Evolutionary conservation across 2,113 vertebrate species (phyloP).

Genomic region (Sprattus sprattus): DNA sequence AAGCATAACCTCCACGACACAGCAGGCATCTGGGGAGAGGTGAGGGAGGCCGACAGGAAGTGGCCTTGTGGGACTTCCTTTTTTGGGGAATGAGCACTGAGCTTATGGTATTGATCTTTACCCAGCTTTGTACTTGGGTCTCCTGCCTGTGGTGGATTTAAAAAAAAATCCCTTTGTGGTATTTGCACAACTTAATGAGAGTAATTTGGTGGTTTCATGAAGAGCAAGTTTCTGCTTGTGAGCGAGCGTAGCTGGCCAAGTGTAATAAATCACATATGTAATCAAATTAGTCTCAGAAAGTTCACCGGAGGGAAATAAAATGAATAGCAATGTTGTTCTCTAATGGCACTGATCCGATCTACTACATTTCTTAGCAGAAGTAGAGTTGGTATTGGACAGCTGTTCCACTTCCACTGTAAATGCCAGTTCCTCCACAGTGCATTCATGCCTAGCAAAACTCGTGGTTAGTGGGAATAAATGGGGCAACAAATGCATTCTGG

Average conservation of each 20-base stretch:
- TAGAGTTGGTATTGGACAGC: background rate
- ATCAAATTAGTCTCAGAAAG: background rate
- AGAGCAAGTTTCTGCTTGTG: background rate
- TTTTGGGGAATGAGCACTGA: background rate
- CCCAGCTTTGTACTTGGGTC: background rate
- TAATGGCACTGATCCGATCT: background rate
- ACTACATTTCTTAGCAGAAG: background rate
- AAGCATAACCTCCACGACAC: constrained; percentile 83
- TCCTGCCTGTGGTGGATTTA: background rate
- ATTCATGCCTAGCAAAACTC: background rate
- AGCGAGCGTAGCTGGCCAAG: background rate
- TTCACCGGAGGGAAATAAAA: background rate
- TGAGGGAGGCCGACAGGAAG: constrained; percentile 50
- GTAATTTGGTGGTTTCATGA: constrained; percentile 16
- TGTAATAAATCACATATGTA: background rate
- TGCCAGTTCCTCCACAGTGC: background rate
- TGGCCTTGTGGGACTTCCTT: background rate
- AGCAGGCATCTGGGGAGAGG: constrained; percentile 81
- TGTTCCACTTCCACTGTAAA: background rate
- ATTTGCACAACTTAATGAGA: background rate
- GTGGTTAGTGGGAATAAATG: background rate
- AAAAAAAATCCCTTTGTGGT: background rate
- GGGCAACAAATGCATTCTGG: background rate
- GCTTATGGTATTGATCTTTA: background rate
- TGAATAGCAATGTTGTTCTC: constrained; percentile 3